Percentiles rank a stretch among this genome's conserved stretches.
These are phyloP conservation scores for Petrocephalus sullivani DNA, from an alignment of 2,797 vertebrate species.

Conservation along the genomic window DNA sequence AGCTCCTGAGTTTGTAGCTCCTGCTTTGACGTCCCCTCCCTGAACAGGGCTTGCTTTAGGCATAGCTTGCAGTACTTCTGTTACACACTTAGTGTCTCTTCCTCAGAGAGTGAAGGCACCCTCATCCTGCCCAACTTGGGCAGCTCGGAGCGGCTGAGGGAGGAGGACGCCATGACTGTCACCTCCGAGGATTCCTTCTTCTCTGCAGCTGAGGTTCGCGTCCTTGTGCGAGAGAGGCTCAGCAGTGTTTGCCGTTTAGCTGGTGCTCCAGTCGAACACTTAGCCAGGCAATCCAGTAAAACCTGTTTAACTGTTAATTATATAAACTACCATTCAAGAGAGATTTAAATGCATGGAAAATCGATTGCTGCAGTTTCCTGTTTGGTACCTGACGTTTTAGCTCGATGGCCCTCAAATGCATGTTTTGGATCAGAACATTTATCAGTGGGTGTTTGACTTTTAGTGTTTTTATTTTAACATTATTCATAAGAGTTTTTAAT, in stretches of 20 bases:
- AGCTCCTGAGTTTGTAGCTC: not conserved
- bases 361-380: too few relatives aligned
- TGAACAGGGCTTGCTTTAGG: not conserved
- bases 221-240: not conserved
- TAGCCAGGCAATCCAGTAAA: too few relatives aligned
- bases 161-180: slow-evolving; percentile 75
- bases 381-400: too few relatives aligned
- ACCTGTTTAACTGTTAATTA: too few relatives aligned
- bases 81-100: not conserved
- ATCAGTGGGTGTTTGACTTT: too few relatives aligned
- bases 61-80: not conserved
- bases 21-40: not conserved
- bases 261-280: not conserved
- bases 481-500: too few relatives aligned
- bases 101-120: slow-evolving; percentile 77
- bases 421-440: too few relatives aligned
- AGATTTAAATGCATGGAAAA: too few relatives aligned
- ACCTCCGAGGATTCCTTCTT: slow-evolving; percentile 91
- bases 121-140: slow-evolving; percentile 72
- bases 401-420: too few relatives aligned
- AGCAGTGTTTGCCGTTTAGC: not conserved
- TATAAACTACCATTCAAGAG: too few relatives aligned
- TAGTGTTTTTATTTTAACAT: too few relatives aligned
- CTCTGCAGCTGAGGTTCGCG: slow-evolving; percentile 85
- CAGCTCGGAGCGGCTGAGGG: slow-evolving; percentile 58